Evolutionary conservation across 2,888 invertebrate genomes (phyloP), one percentile per base, ranked within the genome.

Genomic region (Tuberolachnus salignus): DNA sequence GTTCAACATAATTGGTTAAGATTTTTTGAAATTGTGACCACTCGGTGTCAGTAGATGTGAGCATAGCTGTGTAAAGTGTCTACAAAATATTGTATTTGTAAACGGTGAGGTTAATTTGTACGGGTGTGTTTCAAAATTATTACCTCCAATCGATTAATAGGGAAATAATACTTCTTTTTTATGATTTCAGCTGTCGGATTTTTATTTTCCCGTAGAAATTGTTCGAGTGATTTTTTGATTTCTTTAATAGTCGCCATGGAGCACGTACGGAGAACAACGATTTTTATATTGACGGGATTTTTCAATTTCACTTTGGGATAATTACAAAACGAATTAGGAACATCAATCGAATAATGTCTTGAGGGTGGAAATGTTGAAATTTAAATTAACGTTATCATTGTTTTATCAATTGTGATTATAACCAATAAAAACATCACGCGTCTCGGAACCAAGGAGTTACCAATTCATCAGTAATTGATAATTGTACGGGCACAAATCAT

Each of bases 101-200:
- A 42, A 11, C 59, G 4, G 13, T 34, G 14, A 34, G 21, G 13
- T 55, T 42, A 53, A 21, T 46, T n/a, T n/a, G n/a, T n/a, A n/a
- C n/a, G n/a, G n/a, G 8, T 23, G 16, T 3, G 34, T 70, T 71
- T 46, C 1, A 26, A 3, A 42, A 46, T 55, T 0, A 34, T 49
- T 0, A 78, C 78, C 51, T 61, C 69, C 23, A 78, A 42, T 9
- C n/a, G 69, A 19, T 78, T 14, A 14, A 59, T 21, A 10, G 78
- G 78, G n/a, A 78, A 78, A 59, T 78, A 78, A 59, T 78, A 78
- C 46, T 69, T 69, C 34, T 78, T 78, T 21, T 78, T 78, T 8
- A 78, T 59, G 1, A 78, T 51, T 78, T 69, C 67, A 49, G 13
- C 78, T 2, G 78, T 69, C 0, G 69, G 78, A 51, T 34, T 57